phyloP scores from a whole-genome alignment of 2,888 invertebrate genomes.

The Lysandra coridon region DNA sequence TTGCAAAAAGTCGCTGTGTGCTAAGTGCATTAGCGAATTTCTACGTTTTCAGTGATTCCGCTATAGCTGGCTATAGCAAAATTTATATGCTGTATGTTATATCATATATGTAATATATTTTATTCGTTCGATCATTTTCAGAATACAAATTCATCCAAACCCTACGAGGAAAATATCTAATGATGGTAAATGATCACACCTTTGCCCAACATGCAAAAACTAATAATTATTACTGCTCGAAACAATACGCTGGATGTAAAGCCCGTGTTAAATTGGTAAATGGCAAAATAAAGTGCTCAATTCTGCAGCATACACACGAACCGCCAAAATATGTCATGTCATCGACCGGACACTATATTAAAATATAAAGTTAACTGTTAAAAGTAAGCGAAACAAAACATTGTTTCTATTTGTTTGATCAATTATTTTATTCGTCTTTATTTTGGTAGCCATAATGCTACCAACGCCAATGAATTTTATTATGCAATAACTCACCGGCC shows the following conservation, averaged over 20 bases:
- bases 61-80: no score
- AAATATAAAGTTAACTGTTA: constrained; percentile 32
- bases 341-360: constrained; percentile 37
- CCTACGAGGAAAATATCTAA: constrained; percentile 44
- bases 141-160: constrained; percentile 41
- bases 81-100: no score
- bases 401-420: neutral
- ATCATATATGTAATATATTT: neutral
- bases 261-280: constrained; percentile 43
- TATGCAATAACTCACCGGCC: no score
- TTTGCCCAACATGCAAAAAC: constrained; percentile 44
- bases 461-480: no score
- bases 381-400: neutral
- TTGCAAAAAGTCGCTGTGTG: no score
- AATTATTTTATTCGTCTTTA: neutral
- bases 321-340: constrained; percentile 41
- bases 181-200: constrained; percentile 50
- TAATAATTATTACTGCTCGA: constrained; percentile 43
- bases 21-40: no score
- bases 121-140: neutral
- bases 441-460: no score
- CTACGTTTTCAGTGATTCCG: no score
- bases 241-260: constrained; percentile 47
- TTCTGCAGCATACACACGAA: constrained; percentile 37
- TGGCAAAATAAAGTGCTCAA: constrained; percentile 35